A percentile compares a stretch with the other conserved stretches of the same genome.
Conservation (phyloP, 2,113 vertebrate species). For the Xenopus borealis region DNA sequence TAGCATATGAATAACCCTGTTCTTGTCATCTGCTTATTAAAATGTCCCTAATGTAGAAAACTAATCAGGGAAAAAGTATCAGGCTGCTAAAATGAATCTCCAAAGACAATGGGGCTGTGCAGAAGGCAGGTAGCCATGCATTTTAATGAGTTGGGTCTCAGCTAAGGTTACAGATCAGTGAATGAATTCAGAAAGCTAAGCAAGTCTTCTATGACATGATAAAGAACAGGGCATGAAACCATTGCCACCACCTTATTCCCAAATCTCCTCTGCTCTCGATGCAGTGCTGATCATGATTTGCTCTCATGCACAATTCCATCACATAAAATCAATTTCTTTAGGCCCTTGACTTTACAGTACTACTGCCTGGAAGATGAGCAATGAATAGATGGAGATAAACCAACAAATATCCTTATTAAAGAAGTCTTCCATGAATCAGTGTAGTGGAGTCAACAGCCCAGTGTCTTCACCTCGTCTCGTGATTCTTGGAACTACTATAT, state of each 20-base stretch:
- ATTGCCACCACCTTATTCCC: background rate
- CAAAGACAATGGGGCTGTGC: background rate
- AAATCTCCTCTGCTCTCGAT: background rate
- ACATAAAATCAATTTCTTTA: too few species aligned
- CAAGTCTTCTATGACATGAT: background rate
- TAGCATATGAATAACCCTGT: background rate
- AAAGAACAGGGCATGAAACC: background rate
- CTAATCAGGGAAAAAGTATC: background rate
- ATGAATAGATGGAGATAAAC: too few species aligned
- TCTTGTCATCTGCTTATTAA: slow-evolving; percentile 1
- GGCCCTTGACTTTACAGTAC: too few species aligned
- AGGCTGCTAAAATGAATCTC: background rate
- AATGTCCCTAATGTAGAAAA: background rate
- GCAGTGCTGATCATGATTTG: too few species aligned
- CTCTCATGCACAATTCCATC: too few species aligned
- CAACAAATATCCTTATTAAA: too few species aligned
- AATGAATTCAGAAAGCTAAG: background rate
- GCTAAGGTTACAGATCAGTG: background rate
- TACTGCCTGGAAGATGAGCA: too few species aligned
- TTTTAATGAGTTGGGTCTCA: background rate
- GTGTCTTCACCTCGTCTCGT: too few species aligned
- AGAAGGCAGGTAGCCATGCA: background rate
- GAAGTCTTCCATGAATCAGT: too few species aligned
- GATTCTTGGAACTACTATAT: too few species aligned
- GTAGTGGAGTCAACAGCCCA: too few species aligned